Base-by-base conservation (phyloP, 2,888 invertebrate species). In the Diogma glabrata region DNA sequence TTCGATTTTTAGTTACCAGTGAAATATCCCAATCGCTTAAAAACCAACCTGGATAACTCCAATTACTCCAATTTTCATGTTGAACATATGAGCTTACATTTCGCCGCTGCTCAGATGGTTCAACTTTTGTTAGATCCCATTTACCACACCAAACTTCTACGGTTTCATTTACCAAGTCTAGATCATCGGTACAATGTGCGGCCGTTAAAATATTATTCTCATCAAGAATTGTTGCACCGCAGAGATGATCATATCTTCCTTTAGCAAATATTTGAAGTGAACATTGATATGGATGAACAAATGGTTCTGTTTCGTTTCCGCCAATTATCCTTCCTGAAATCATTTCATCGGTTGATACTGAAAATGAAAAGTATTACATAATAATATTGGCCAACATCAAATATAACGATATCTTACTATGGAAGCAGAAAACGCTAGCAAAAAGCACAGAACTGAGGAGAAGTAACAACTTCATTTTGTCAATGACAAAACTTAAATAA, bases 21-120 rank as follows among this genome's bases (percentile, higher is more conserved):
- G 43, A 20, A 43, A 43, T 43, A 10, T 43, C 43, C 43, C 43
- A 43, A 3, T n/a, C n/a, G n/a, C n/a, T n/a, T n/a, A n/a, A n/a
- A n/a, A n/a, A n/a, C n/a, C n/a, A n/a, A n/a, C n/a, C n/a, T n/a
- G n/a, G n/a, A n/a, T n/a, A n/a, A n/a, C n/a, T n/a, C n/a, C n/a
- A n/a, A n/a, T n/a, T n/a, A n/a, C n/a, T n/a, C n/a, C n/a, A n/a
- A n/a, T n/a, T n/a, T n/a, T n/a, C n/a, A n/a, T n/a, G n/a, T n/a
- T n/a, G n/a, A n/a, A n/a, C n/a, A n/a, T n/a, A n/a, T n/a, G n/a
- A n/a, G n/a, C n/a, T n/a, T n/a, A n/a, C n/a, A n/a, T n/a, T n/a
- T n/a, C n/a, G n/a, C n/a, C n/a, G n/a, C 23, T 43, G 38, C 19
- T 38, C 38, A 14, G 17, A 16, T 8, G 16, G 16, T 16, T 38